These are phyloP conservation scores for Icerya purchasi DNA, from an alignment of 2,888 invertebrate genomes.

Conservation along the genomic window DNA sequence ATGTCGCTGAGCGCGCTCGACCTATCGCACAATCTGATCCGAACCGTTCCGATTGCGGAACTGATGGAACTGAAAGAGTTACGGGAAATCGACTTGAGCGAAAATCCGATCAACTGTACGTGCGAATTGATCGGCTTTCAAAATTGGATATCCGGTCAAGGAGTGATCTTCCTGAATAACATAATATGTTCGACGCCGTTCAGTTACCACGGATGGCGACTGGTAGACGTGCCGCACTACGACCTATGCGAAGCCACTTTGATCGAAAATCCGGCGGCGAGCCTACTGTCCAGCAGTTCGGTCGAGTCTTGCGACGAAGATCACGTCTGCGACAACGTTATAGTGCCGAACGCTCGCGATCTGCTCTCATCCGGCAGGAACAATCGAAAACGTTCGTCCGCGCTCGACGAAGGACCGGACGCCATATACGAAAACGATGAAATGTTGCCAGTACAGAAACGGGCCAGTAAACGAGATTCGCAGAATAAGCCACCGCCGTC, in stretches of 20 bases:
- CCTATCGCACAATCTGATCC: conserved; percentile 6
- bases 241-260: conserved; percentile 2
- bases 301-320: not conserved
- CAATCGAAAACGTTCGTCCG: not conserved
- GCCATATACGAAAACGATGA: not conserved
- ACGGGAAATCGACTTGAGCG: conserved; percentile 10
- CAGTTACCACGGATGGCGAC: not conserved
- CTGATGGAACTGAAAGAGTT: conserved; percentile 10
- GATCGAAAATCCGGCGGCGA: not conserved
- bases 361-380: not conserved
- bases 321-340: not conserved
- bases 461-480: not conserved
- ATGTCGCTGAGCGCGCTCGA: conserved; percentile 1
- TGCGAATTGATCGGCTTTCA: conserved; percentile 10
- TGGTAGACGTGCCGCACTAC: not conserved
- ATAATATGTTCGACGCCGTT: conserved; percentile 1
- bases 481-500: too few species aligned
- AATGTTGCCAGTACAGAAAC: not conserved
- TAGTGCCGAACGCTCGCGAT: not conserved
- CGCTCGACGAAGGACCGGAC: not conserved
- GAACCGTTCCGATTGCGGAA: conserved; percentile 1
- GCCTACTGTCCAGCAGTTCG: too few species aligned
- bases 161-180: not conserved
- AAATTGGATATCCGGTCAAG: not conserved
- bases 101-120: conserved; percentile 13